phyloP scores from a whole-genome alignment of 2,888 invertebrate genomes.

The Ophion slaviceki region DNA sequence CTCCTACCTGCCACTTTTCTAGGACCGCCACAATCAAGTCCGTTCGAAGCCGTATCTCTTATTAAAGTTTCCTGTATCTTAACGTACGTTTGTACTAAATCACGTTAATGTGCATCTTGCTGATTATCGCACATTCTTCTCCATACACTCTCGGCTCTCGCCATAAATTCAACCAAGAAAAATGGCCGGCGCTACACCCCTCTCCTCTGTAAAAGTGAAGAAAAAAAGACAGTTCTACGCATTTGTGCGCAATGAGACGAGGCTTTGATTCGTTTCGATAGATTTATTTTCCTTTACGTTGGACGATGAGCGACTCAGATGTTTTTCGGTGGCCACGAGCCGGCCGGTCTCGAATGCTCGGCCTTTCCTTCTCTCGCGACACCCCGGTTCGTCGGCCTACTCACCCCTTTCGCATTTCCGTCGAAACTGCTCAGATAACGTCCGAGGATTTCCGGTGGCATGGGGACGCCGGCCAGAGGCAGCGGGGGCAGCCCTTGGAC shows the following conservation, averaged over 20 bases:
- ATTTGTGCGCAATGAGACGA: conserved; percentile 4
- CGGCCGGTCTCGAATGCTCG: conserved; percentile 53
- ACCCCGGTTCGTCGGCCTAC: conserved; percentile 71
- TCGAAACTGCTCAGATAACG: conserved; percentile 76
- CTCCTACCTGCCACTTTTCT: too few species aligned
- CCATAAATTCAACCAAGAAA: background rate
- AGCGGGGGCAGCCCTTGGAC: conserved; percentile 1
- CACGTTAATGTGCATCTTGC: too few species aligned
- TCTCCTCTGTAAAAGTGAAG: background rate
- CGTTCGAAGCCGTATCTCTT: too few species aligned
- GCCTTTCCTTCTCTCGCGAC: conserved; percentile 51
- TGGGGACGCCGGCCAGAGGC: conserved; percentile 68
- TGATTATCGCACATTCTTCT: too few species aligned
- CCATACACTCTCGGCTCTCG: too few species aligned
- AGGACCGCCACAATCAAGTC: too few species aligned
- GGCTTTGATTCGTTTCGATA: conserved; percentile 18
- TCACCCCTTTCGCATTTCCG: conserved; percentile 77
- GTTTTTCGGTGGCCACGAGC: conserved; percentile 58
- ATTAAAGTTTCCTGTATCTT: too few species aligned
- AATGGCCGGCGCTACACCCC: background rate
- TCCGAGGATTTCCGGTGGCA: conserved; percentile 78
- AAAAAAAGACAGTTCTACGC: background rate
- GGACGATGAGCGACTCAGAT: conserved; percentile 36
- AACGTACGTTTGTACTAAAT: too few species aligned
- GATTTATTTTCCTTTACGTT: conserved; percentile 28